Conservation (phyloP, 1,140 invertebrate genomes). For the Lethocerus indicus region DNA sequence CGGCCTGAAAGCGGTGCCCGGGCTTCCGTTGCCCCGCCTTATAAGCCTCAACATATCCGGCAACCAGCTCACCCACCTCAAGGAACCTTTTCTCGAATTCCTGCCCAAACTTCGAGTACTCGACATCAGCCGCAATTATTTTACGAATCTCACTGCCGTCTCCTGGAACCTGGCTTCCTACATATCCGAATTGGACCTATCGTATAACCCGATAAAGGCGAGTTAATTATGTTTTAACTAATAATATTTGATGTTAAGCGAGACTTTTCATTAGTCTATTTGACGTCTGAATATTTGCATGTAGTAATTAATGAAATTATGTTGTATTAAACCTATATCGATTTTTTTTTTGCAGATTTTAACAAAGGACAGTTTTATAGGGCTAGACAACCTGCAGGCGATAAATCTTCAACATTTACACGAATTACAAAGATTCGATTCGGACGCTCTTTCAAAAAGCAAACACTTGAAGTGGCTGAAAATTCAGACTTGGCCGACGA, state of each 20-base stretch:
- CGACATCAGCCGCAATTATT: conserved; percentile 45
- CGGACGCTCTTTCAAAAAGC: conserved; percentile 21
- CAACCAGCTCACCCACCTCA: conserved; percentile 45
- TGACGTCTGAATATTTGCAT: not conserved
- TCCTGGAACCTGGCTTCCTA: conserved; percentile 35
- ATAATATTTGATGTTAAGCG: too few relatives aligned
- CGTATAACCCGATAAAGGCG: conserved; percentile 43
- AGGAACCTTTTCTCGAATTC: conserved; percentile 40
- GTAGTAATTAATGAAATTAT: not conserved
- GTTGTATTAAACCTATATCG: not conserved
- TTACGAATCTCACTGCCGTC: conserved; percentile 41
- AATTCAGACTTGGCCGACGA: conserved; percentile 46
- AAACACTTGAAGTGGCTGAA: conserved; percentile 21
- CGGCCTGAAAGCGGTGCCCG: conserved; percentile 51
- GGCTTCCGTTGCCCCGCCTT: conserved; percentile 49
- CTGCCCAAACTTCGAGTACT: conserved; percentile 42
- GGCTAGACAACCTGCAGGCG: conserved; percentile 21
- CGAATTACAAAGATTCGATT: conserved; percentile 24
- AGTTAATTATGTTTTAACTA: conserved; percentile 13
- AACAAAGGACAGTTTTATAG: conserved; percentile 25
- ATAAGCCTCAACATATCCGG: conserved; percentile 56
- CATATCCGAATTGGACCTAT: conserved; percentile 41
- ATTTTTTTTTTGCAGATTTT: conserved; percentile 19
- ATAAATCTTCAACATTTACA: conserved; percentile 21
- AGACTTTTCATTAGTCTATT: too few relatives aligned